Evolutionary conservation across 2,888 invertebrate genomes (phyloP), one percentile per base, ranked within the genome.

Genomic region (Caenorhabditis doughertyi): DNA sequence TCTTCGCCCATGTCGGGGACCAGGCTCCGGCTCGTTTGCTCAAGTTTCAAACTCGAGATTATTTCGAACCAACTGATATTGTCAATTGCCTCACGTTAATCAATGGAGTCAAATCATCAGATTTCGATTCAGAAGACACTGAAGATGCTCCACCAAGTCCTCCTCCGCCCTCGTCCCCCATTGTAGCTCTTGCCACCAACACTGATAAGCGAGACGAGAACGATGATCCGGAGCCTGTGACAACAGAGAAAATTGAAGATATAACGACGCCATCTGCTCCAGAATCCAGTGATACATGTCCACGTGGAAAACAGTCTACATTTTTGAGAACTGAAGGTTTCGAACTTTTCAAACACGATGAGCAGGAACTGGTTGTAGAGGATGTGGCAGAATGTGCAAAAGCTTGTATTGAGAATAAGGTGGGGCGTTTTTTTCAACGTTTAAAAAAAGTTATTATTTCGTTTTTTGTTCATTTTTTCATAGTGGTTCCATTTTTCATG

Each of bases 1-100:
- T 92, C 1, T 92, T 92, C 81, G 91, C 90, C 5, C 92, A 92
- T 56, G 90, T 90, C 21, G 92, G 92, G 8, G 90, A 89, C 60
- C 88, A 87, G 47, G 74, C 86, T 0, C 90, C 90, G 2, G 88
- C 89, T 27, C 83, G 87, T 74, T 76, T 91, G 9, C 85, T 91
- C 18, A 89, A 90, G 55, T 91, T 91, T 82, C 90, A 91, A 87
- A 89, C 89, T 0, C 85, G 91, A 25, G 91, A 91, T 81, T 91
- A 91, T 62, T 91, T 88, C 67, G 91, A 91, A 79, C 91, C 91
- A 2, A 91, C 90, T 9, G 65, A 84, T 27, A 68, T 83, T 4
- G 79, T 84, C 7, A 79, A 82, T 35, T 84, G 85, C 49, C 60
- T 84, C 0, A 71, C 71, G 0, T 0, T 64, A 4, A 53, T 53